Evolutionary conservation across 2,113 vertebrate species (phyloP), one percentile per base, ranked within the genome.

Genomic region (Alaudala cheleensis): DNA sequence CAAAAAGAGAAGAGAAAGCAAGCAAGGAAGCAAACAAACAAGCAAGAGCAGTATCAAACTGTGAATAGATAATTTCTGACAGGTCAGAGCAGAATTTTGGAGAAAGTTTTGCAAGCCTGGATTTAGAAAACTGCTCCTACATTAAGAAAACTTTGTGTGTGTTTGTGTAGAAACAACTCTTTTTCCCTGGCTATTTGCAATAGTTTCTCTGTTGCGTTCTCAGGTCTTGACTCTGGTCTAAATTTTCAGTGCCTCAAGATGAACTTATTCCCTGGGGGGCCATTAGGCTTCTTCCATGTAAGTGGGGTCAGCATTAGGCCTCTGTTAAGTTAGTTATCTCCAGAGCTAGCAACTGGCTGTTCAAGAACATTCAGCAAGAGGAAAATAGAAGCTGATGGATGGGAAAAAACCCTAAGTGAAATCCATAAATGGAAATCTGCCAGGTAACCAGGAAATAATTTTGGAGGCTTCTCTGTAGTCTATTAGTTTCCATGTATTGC

Each of bases 301-400:
- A 90, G 66, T 69, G 53, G 57, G 74, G 71, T 95, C 88, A 95
- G 85, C 88, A 83, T 77, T 61, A 77, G 62, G 42, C 47, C 61
- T 78, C 77, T 94, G 65, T 83, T 91, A 92, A 95, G 44, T 33
- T 57, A 83, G 82, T 82, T 88, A 69, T 88, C 66, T 88, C 58
- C 82, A 69, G 66, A 85, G 78, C 37, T 74, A 81, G 53, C 28
- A 79, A 79, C 28, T 57, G 31, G 25, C 33, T 87, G 28, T 28
- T 84, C 60, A 86, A 54, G 56, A 84, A 84, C 44, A 86, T 64
- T 51, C 33, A 84, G 14, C 39, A 62, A 66, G 22, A 89, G 44
- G 14, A 62, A 83, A 50, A 86, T 66, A 57, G 60, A 83, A 86
- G 23, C 20, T 34, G 47, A 86, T 84, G 33, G 64, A 66, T 39